phyloP scores from a whole-genome alignment of 2,888 invertebrate genomes.

The Heliconius ismenius region DNA sequence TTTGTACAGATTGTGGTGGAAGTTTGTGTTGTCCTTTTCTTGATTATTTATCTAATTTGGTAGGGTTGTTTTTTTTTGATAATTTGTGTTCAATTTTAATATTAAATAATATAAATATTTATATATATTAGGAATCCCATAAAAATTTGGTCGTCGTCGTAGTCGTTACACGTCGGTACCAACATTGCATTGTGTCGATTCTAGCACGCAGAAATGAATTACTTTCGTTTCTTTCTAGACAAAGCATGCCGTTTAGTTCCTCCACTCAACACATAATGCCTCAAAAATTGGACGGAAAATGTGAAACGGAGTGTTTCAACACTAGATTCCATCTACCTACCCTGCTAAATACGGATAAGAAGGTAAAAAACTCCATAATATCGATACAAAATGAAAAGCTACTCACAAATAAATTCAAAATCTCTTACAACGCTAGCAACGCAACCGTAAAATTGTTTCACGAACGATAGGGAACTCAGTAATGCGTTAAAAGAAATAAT shows the following conservation, averaged over 20 bases:
- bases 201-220: no score
- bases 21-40: neutral
- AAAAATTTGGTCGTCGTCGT: no score
- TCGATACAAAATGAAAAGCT: neutral
- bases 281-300: neutral
- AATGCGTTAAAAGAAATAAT: slow-evolving; percentile 51
- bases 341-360: neutral
- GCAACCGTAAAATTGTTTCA: slow-evolving; percentile 43
- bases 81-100: neutral
- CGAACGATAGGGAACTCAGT: slow-evolving; percentile 44
- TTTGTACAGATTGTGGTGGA: neutral
- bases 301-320: neutral
- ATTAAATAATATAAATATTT: no score
- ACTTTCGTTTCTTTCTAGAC: no score
- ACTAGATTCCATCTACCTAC: neutral
- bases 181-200: no score
- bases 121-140: no score
- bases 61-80: neutral
- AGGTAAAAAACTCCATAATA: neutral
- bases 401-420: slow-evolving; percentile 20
- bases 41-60: slow-evolving; percentile 1
- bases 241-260: no score
- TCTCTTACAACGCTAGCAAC: neutral
- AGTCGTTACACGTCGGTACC: no score
- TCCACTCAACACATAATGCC: neutral